Percentiles rank a stretch among this genome's conserved stretches.
Conservation (phyloP, 2,113 vertebrate genomes). For the Ammodytes dubius region DNA sequence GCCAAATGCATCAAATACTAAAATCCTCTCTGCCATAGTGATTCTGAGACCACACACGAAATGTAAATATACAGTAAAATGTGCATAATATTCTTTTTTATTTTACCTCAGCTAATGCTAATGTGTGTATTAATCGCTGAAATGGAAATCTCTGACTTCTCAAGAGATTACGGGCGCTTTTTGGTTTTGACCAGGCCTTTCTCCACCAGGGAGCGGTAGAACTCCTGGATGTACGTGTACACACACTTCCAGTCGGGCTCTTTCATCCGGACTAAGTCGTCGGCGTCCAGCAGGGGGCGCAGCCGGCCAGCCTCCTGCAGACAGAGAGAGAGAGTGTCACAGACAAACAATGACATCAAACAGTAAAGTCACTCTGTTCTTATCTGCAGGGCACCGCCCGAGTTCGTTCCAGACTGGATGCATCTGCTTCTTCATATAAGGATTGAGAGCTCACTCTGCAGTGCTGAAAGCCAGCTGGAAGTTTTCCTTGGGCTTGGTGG, state of each 20-base stretch:
- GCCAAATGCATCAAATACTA: background rate
- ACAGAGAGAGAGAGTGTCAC: conserved; percentile 26
- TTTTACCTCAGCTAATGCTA: background rate
- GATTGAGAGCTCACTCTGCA: conserved; percentile 90
- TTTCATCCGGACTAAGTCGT: conserved; percentile 96
- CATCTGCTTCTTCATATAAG: conserved; percentile 44
- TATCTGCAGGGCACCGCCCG: conserved; percentile 1
- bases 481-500: conserved; percentile 92
- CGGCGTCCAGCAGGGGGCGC: conserved; percentile 96
- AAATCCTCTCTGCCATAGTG: background rate
- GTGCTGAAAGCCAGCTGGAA: conserved; percentile 96
- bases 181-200: conserved; percentile 99
- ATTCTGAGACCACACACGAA: background rate
- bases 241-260: conserved; percentile 99
- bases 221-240: conserved; percentile 99
- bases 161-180: conserved; percentile 84
- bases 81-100: background rate
- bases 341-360: conserved; percentile 30
- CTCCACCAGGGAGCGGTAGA: conserved; percentile 98
- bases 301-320: conserved; percentile 94
- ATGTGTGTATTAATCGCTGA: background rate
- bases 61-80: conserved; percentile 28
- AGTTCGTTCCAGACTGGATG: background rate
- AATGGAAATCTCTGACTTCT: background rate
- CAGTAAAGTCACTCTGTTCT: conserved; percentile 22